A percentile compares a stretch with the other conserved stretches of the same genome.
These are phyloP conservation scores for Diacarnus erythraeanus DNA, from an alignment of 37 sponge, comb jelly and placozoan species.

Conservation along the genomic window DNA sequence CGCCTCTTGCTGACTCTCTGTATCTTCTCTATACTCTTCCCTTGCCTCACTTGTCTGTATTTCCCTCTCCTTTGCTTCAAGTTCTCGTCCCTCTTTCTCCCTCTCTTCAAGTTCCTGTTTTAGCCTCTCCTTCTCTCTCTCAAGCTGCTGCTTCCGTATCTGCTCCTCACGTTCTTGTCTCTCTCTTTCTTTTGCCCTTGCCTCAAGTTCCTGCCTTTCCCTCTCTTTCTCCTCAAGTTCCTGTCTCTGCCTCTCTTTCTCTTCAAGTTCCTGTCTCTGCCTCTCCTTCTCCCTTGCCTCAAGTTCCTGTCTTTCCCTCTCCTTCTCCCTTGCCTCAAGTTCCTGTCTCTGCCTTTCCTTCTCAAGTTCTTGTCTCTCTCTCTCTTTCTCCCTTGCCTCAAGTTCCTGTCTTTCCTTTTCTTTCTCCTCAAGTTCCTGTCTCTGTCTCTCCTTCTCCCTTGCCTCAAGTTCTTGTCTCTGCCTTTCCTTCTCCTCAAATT, in stretches of 20 bases:
- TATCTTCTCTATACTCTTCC: not conserved
- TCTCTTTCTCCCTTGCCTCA: not conserved
- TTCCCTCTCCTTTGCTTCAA: not conserved
- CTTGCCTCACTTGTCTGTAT: not conserved
- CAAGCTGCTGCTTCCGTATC: not conserved
- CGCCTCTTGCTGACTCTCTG: not conserved
- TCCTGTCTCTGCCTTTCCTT: constrained; percentile 6
- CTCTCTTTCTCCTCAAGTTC: not conserved
- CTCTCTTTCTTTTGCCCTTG: not conserved
- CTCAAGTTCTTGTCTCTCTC: not conserved
- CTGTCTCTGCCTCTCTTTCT: not conserved
- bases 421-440: not conserved
- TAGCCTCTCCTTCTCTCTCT: not conserved
- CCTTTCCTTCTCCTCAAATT: not conserved
- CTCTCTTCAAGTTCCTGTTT: not conserved
- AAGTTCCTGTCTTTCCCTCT: not conserved
- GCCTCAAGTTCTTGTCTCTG: not conserved
- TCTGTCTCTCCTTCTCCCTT: not conserved
- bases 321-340: not conserved
- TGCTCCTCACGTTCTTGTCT: not conserved
- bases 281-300: not conserved
- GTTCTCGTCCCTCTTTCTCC: not conserved
- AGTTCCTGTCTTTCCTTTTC: not conserved
- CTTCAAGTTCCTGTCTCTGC: constrained; percentile 1
- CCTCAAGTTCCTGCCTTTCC: not conserved